Percentiles rank a stretch among this genome's conserved stretches.
These are phyloP conservation scores for Crepidodera aurea DNA, from an alignment of 2,888 invertebrate species.

Conservation along the genomic window DNA sequence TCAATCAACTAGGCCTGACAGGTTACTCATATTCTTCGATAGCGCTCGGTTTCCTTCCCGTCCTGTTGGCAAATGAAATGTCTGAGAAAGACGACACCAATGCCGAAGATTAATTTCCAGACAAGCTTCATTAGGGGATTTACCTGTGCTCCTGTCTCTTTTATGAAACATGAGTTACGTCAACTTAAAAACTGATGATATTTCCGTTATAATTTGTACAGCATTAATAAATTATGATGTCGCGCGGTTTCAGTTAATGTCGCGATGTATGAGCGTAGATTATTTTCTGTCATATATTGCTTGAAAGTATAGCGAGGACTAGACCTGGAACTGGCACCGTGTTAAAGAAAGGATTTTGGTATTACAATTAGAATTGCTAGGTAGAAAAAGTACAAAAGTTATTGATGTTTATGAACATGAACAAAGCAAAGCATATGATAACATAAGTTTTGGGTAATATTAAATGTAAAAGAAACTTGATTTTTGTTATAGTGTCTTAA, in stretches of 20 bases:
- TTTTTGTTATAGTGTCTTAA: too few relatives aligned
- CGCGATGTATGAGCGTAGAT: not conserved
- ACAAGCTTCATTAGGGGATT: constrained; percentile 25
- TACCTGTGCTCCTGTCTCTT: constrained; percentile 13
- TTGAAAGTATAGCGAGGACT: too few relatives aligned
- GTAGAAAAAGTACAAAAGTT: too few relatives aligned
- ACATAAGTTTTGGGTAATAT: too few relatives aligned
- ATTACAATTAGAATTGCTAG: too few relatives aligned
- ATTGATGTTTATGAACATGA: too few relatives aligned
- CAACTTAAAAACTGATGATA: constrained; percentile 2
- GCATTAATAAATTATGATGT: not conserved
- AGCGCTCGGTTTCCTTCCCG: constrained; percentile 4
- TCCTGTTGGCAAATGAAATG: constrained; percentile 18
- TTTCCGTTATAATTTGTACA: not conserved
- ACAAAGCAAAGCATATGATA: too few relatives aligned
- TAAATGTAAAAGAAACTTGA: too few relatives aligned
- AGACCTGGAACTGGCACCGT: too few relatives aligned
- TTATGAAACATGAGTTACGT: not conserved
- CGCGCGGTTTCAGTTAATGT: not conserved
- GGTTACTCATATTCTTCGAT: constrained; percentile 22
- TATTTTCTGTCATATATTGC: too few relatives aligned
- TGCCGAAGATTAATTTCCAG: constrained; percentile 21
- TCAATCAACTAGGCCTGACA: constrained; percentile 20
- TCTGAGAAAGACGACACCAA: constrained; percentile 19
- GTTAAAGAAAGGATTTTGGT: too few relatives aligned